A percentile compares a stretch with the other conserved stretches of the same genome.
Conservation (phyloP, 1,140 invertebrate genomes). For the Bilobella aurantiaca region DNA sequence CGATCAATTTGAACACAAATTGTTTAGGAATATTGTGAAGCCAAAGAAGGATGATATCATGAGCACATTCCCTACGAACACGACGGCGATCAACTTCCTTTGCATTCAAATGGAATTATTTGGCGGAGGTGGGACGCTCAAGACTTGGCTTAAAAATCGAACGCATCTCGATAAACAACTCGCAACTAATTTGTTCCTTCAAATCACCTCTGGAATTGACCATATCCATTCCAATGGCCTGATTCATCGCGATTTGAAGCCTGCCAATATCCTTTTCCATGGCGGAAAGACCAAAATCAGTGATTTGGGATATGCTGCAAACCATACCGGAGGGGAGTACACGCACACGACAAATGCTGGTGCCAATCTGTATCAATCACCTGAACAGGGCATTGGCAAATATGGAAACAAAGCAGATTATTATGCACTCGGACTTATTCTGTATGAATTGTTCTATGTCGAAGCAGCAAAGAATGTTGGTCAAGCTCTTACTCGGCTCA, state of each 20-base stretch:
- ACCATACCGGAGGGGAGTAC: neutral
- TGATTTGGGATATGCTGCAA: neutral
- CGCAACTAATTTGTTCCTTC: neutral
- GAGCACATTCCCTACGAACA: neutral
- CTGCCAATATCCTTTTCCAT: slow-evolving; percentile 3
- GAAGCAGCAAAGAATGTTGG: neutral
- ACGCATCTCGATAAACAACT: neutral
- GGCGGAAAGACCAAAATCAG: slow-evolving; percentile 1
- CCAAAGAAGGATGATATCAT: neutral
- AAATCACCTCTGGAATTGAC: slow-evolving; percentile 5
- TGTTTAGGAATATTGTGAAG: neutral
- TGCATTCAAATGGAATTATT: slow-evolving; percentile 8
- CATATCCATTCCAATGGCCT: neutral
- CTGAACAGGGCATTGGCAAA: neutral
- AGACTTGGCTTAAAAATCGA: neutral
- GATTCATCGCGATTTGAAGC: slow-evolving; percentile 15
- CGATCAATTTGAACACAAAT: neutral
- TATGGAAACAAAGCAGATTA: neutral
- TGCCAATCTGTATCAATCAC: neutral
- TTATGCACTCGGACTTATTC: slow-evolving; percentile 6
- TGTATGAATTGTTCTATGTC: slow-evolving; percentile 6
- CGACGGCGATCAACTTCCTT: neutral
- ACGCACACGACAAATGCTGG: neutral
- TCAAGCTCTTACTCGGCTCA: neutral
- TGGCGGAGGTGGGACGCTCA: slow-evolving; percentile 1